phyloP scores from a whole-genome alignment of 1,140 invertebrate species.

The Rhopalosiphum padi region DNA sequence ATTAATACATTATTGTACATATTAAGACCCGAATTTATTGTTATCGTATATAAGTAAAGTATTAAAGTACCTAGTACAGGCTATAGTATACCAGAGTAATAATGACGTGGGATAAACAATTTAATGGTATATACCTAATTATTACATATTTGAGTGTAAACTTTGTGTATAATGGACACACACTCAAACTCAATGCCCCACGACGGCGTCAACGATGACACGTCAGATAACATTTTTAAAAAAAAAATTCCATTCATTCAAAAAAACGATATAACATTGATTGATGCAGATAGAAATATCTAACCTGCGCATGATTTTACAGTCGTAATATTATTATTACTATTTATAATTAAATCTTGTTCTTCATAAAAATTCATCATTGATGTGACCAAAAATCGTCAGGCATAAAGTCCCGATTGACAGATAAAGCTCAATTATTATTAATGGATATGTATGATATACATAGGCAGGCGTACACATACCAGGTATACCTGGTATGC shows the following conservation, averaged over 20 bases:
- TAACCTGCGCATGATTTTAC: background rate
- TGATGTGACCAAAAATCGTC: background rate
- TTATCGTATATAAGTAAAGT: background rate
- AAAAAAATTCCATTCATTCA: background rate
- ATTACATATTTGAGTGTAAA: background rate
- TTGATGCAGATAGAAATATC: background rate
- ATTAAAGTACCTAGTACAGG: background rate
- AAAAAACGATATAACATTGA: background rate
- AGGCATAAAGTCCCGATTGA: background rate
- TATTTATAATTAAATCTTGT: background rate
- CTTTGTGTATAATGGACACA: no score
- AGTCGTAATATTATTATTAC: background rate
- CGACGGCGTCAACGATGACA: background rate
- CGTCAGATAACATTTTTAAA: background rate
- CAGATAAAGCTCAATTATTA: background rate
- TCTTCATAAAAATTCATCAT: background rate
- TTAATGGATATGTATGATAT: background rate
- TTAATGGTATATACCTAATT: background rate
- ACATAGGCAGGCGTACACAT: background rate
- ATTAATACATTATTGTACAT: background rate
- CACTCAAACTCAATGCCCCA: background rate
- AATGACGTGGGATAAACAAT: background rate
- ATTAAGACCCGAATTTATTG: background rate
- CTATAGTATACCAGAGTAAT: background rate
- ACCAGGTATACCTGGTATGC: background rate